These are phyloP conservation scores for Nemopilema nomurai DNA, from an alignment of 30 jellyfish, hydroid and myxozoan genomes.

Conservation along the genomic window DNA sequence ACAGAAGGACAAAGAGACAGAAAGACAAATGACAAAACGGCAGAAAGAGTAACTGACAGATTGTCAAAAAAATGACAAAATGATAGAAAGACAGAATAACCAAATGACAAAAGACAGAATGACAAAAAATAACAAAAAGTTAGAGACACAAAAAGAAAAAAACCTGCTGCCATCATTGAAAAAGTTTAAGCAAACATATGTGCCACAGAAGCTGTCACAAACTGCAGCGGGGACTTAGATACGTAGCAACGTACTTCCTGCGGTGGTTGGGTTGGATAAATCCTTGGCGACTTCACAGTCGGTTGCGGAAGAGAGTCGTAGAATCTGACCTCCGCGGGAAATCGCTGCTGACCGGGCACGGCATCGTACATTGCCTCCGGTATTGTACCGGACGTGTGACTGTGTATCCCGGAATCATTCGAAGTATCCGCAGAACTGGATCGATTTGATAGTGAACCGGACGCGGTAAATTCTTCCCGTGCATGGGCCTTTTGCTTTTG, in stretches of 20 bases:
- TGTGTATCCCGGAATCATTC: slow-evolving; percentile 50
- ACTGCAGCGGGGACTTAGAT: too few relatives aligned
- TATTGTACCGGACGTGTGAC: slow-evolving; percentile 23
- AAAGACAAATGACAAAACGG: too few relatives aligned
- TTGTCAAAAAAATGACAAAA: too few relatives aligned
- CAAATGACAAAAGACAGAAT: too few relatives aligned
- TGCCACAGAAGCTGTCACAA: too few relatives aligned
- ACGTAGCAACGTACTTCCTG: slow-evolving; percentile 26
- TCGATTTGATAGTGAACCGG: slow-evolving; percentile 28
- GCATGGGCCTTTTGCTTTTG: slow-evolving; percentile 11
- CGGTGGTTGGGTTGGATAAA: slow-evolving; percentile 18
- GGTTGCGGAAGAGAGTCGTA: slow-evolving; percentile 59
- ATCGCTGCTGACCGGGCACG: slow-evolving; percentile 16
- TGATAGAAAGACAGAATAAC: too few relatives aligned
- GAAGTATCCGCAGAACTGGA: slow-evolving; percentile 47
- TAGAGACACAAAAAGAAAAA: too few relatives aligned
- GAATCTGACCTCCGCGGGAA: slow-evolving; percentile 2
- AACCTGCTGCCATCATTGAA: neutral
- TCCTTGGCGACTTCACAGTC: slow-evolving; percentile 17
- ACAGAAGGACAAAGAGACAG: too few relatives aligned
- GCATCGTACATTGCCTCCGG: slow-evolving; percentile 22
- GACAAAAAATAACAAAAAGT: too few relatives aligned
- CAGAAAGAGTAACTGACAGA: too few relatives aligned
- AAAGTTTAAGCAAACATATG: too few relatives aligned
- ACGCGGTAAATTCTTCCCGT: slow-evolving; percentile 21